Conservation (phyloP, 2,113 vertebrate genomes). For the Oenanthe oenanthe region DNA sequence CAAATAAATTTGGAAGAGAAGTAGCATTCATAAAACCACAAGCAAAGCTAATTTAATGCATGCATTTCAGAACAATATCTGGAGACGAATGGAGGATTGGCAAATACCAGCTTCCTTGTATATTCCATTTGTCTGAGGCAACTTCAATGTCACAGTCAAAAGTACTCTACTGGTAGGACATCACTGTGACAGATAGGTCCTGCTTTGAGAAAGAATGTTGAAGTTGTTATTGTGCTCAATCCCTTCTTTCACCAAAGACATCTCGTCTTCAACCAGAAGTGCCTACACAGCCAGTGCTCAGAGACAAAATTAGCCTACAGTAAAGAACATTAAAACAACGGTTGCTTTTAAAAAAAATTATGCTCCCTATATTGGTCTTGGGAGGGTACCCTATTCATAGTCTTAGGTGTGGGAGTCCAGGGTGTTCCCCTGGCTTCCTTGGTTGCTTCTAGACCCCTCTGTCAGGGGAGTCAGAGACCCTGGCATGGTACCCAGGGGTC, state of each 20-base stretch:
- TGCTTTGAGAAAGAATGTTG: background rate
- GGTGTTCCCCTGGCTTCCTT: no score
- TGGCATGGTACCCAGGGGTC: no score
- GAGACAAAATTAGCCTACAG: background rate
- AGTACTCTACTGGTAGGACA: background rate
- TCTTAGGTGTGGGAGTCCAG: background rate
- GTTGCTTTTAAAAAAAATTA: background rate
- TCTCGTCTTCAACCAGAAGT: background rate
- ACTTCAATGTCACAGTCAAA: background rate
- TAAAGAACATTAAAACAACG: background rate
- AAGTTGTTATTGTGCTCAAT: background rate
- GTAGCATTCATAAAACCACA: slow-evolving; percentile 33
- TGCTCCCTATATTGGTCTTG: background rate
- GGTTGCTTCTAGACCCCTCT: no score
- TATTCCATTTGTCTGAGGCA: background rate
- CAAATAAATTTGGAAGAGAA: slow-evolving; percentile 36
- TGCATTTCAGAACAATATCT: slow-evolving; percentile 52
- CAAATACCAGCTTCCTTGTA: background rate
- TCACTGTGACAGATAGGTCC: background rate
- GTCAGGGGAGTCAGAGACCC: no score
- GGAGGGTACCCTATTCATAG: background rate
- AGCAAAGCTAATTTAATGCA: slow-evolving; percentile 37
- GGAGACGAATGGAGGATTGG: background rate
- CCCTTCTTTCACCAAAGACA: background rate
- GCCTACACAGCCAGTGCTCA: background rate